Evolutionary conservation across 2,113 vertebrate genomes (phyloP).

Genomic region (Notothenia rossii): DNA sequence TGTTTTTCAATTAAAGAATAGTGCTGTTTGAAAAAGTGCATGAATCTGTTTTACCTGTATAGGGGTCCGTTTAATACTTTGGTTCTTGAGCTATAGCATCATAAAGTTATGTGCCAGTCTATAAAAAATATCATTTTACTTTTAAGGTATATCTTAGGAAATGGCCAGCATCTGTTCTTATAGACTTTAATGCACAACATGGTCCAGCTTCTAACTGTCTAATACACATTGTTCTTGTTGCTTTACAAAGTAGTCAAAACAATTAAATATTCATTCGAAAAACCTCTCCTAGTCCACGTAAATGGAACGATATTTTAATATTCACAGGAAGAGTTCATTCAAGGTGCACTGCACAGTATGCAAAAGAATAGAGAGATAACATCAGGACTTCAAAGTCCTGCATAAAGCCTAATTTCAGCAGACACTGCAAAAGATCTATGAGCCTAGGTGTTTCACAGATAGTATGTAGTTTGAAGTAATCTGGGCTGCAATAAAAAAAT

Average conservation of each 20-base stretch:
- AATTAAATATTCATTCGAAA: not conserved
- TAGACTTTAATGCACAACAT: not conserved
- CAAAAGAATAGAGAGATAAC: conserved; percentile 28
- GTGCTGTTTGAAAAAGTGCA: not conserved
- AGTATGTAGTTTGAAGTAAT: conserved; percentile 49
- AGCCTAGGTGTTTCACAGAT: conserved; percentile 45
- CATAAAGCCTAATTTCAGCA: conserved; percentile 53
- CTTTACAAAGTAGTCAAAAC: not conserved
- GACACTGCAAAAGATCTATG: conserved; percentile 55
- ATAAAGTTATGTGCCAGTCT: not conserved
- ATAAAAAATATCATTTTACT: not conserved
- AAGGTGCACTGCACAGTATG: conserved; percentile 36
- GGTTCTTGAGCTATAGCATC: not conserved
- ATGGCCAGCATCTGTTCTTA: not conserved
- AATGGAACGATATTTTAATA: not conserved
- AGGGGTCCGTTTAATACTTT: not conserved
- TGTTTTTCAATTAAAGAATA: not conserved
- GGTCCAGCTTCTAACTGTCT: not conserved
- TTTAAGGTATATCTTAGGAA: not conserved
- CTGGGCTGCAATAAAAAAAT: conserved; percentile 51
- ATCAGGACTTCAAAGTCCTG: conserved; percentile 59
- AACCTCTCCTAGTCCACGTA: not conserved
- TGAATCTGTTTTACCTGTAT: not conserved
- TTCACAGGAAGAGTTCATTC: conserved; percentile 36
- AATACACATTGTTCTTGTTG: not conserved